Percentiles rank a stretch among this genome's conserved stretches.
These are phyloP conservation scores for Tanypteryx hageni DNA, from an alignment of 2,888 invertebrate genomes.

Conservation along the genomic window DNA sequence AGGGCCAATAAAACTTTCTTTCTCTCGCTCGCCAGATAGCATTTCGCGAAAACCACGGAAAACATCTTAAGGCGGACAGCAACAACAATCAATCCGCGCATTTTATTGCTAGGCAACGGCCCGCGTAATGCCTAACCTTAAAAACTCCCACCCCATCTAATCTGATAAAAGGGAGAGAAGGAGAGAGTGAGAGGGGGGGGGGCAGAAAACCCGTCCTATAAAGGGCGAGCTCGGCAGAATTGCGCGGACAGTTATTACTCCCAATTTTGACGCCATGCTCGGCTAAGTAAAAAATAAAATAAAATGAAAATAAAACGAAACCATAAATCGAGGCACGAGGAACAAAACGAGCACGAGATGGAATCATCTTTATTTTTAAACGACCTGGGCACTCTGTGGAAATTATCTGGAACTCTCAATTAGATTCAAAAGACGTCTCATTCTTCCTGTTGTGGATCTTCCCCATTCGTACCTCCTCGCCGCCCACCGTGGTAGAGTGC, in stretches of 20 bases:
- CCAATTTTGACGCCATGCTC: not conserved
- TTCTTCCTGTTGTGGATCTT: too few species aligned
- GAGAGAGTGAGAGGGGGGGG: not conserved
- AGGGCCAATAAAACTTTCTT: not conserved
- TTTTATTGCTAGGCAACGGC: slow-evolving; percentile 20
- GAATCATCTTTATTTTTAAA: too few species aligned
- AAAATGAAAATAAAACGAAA: not conserved
- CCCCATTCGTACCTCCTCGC: too few species aligned
- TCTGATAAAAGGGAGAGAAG: not conserved
- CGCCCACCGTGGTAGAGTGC: too few species aligned
- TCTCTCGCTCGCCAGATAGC: not conserved
- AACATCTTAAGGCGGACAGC: slow-evolving; percentile 18
- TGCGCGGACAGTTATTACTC: not conserved
- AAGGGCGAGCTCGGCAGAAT: not conserved
- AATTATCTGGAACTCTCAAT: too few species aligned
- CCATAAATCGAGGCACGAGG: too few species aligned
- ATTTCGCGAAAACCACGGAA: not conserved
- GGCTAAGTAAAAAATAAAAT: not conserved
- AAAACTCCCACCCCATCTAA: not conserved
- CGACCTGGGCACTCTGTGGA: too few species aligned
- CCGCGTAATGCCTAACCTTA: slow-evolving; percentile 21
- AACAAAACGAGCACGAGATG: too few species aligned
- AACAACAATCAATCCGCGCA: not conserved
- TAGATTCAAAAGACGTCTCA: too few species aligned
- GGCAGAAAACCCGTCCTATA: slow-evolving; percentile 4